Evolutionary conservation across 2,113 vertebrate species (phyloP).

Genomic region (Callospermophilus lateralis): DNA sequence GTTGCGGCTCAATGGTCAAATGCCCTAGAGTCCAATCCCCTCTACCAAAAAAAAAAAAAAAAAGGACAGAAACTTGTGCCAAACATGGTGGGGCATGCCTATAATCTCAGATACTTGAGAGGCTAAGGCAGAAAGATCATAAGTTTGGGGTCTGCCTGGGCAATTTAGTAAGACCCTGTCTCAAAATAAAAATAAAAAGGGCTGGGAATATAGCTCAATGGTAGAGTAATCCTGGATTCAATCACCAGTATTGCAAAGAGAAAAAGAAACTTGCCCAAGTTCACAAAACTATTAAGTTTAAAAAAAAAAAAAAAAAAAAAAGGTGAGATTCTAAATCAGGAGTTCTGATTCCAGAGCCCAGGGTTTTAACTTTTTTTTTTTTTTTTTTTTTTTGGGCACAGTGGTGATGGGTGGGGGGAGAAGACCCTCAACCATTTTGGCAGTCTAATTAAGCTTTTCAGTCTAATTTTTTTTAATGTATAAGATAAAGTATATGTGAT

Average conservation of each 20-base stretch:
- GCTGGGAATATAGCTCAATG: background rate
- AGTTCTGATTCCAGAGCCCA: constrained; percentile 29
- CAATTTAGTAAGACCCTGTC: too few species aligned
- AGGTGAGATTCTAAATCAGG: background rate
- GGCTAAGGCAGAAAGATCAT: too few species aligned
- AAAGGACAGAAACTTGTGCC: too few species aligned
- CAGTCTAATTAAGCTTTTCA: constrained; percentile 2
- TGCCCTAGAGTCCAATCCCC: too few species aligned
- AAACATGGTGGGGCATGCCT: too few species aligned
- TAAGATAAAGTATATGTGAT: constrained; percentile 21
- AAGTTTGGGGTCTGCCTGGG: too few species aligned
- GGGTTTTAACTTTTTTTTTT: background rate
- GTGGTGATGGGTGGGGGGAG: too few species aligned
- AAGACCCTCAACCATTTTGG: background rate
- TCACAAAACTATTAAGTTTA: background rate
- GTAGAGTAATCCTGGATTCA: background rate
- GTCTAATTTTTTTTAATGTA: constrained; percentile 23
- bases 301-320: background rate
- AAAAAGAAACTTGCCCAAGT: background rate
- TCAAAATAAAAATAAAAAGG: too few species aligned
- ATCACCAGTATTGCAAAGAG: background rate
- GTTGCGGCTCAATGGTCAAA: background rate
- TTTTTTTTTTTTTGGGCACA: background rate
- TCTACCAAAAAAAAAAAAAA: too few species aligned
- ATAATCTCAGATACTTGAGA: too few species aligned